phyloP scores from a whole-genome alignment of 2,113 vertebrate genomes.

The Machaerirhynchus nigripectus region DNA sequence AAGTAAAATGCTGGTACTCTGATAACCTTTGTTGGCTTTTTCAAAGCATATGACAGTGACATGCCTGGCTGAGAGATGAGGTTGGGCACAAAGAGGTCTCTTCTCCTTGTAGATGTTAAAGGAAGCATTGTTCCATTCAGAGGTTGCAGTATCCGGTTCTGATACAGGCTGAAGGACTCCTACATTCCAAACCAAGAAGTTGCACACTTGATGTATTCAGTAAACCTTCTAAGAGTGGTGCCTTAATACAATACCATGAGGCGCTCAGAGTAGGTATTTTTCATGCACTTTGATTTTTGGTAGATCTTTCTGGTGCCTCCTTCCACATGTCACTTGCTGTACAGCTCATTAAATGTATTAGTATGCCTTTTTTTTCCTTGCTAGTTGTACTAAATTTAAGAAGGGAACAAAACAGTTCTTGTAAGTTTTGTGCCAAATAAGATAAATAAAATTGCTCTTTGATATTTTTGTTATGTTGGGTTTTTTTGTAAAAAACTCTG shows the following conservation, averaged over 20 bases:
- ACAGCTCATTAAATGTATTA: conserved; percentile 61
- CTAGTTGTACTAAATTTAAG: conserved; percentile 59
- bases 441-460: conserved; percentile 70
- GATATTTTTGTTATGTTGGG: conserved; percentile 36
- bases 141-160: neutral
- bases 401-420: conserved; percentile 60
- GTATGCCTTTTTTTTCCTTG: conserved; percentile 55
- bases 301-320: conserved; percentile 70
- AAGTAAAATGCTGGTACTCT: neutral
- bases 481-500: neutral
- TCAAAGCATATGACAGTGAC: neutral
- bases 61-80: neutral
- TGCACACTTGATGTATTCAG: conserved; percentile 49
- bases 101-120: neutral
- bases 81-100: neutral
- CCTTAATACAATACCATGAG: conserved; percentile 62
- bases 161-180: conserved; percentile 41
- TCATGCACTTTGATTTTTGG: conserved; percentile 71
- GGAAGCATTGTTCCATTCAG: neutral
- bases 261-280: conserved; percentile 67
- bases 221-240: conserved; percentile 59
- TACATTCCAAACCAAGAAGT: conserved; percentile 67
- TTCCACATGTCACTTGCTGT: conserved; percentile 57
- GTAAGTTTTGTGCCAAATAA: conserved; percentile 73
- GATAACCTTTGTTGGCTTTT: neutral